phyloP scores from a whole-genome alignment of 2,113 vertebrate species.

The Hippocampus barbouri region DNA sequence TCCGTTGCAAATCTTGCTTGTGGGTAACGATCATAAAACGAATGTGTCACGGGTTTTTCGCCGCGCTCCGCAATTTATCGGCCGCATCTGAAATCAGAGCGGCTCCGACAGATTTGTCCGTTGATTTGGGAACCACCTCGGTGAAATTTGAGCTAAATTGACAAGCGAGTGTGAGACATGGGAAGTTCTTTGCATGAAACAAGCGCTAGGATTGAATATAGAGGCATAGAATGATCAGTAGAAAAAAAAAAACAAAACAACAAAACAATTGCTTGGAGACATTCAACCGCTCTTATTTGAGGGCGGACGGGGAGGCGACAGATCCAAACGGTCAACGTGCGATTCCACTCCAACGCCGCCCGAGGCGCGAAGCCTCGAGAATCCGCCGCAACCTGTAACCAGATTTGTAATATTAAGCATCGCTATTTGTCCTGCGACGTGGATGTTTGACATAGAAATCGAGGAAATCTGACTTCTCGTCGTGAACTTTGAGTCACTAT shows the following conservation, averaged over 20 bases:
- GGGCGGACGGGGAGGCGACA: constrained; percentile 63
- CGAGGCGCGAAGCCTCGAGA: constrained; percentile 77
- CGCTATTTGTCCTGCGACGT: constrained; percentile 98
- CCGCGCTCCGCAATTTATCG: constrained; percentile 33
- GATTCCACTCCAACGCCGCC: constrained; percentile 54
- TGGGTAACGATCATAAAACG: constrained; percentile 57
- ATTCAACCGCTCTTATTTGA: constrained; percentile 75
- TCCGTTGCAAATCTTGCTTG: constrained; percentile 60
- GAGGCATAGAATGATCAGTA: constrained; percentile 27
- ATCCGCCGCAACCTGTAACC: constrained; percentile 80
- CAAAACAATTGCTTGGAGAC: constrained; percentile 38
- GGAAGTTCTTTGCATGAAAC: constrained; percentile 65
- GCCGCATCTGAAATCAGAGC: not conserved
- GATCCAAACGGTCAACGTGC: constrained; percentile 64
- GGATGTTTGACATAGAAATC: constrained; percentile 97
- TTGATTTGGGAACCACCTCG: not conserved
- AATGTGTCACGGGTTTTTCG: constrained; percentile 36
- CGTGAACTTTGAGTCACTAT: constrained; percentile 99
- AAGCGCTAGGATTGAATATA: constrained; percentile 53
- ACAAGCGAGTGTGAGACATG: constrained; percentile 29
- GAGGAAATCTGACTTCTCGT: constrained; percentile 92
- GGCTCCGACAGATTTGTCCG: not conserved
- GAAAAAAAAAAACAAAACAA: not conserved
- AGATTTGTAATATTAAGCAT: constrained; percentile 98
- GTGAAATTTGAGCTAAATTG: not conserved